Conservation (phyloP, 1,140 invertebrate genomes). For the Nasonia vitripennis region DNA sequence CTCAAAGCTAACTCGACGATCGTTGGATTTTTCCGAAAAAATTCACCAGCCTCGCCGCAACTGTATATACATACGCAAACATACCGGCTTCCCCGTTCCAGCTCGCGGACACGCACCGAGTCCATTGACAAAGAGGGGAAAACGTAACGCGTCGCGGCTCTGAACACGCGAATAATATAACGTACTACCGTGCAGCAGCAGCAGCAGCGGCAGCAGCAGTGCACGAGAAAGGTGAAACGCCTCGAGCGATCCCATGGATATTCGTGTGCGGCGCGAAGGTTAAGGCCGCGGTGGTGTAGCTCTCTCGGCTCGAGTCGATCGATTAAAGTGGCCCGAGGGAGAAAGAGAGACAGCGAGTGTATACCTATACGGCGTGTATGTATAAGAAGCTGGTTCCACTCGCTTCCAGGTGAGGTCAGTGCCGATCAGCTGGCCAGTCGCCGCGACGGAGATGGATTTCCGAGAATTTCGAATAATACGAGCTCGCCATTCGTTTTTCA, state of each 20-base stretch:
- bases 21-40: neutral
- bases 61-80: neutral
- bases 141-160: neutral
- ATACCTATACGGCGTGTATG: neutral
- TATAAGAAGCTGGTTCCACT: neutral
- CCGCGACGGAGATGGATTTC: neutral
- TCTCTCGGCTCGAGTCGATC: neutral
- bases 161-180: neutral
- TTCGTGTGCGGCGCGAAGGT: conserved; percentile 33
- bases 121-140: neutral
- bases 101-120: neutral
- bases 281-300: conserved; percentile 26
- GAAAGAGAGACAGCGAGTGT: neutral
- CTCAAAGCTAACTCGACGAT: neutral
- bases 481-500: too few species aligned
- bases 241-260: conserved; percentile 15
- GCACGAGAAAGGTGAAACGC: conserved; percentile 26
- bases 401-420: conserved; percentile 24
- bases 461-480: neutral
- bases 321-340: neutral
- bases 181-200: neutral
- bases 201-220: neutral
- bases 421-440: conserved; percentile 32
- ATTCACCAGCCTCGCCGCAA: neutral
- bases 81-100: neutral